Evolutionary conservation across 2,888 invertebrate species (phyloP), one percentile per base, ranked within the genome.

Genomic region (Drosophila sordidula): DNA sequence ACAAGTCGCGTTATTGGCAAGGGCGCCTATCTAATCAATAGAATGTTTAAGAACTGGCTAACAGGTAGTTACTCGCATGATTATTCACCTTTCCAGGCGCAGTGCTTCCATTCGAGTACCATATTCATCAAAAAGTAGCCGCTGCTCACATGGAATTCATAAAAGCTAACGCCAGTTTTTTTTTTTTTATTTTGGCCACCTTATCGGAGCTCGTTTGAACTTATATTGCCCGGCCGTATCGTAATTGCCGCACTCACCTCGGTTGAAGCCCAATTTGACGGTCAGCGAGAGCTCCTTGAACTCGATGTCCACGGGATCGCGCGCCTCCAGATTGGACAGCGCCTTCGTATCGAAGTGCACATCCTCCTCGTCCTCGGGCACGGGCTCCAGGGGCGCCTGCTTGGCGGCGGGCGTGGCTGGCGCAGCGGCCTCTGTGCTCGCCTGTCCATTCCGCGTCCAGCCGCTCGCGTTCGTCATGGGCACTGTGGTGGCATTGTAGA

Each of bases 221-320:
- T 68, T 73, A 75, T 87, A 87, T 78, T 62, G 62, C 46, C 45
- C 29, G 22, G 22, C 34, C 41, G 58, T 65, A 62, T 51, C 47
- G 39, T 72, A 73, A 75, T 64, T 50, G 44, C 18, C 18, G 11
- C 6, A 89, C 93, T 92, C 91, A 96, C 96, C 96, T 94, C 95
- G 95, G 87, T 94, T 94, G 38, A 95, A 94, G 75, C 96, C 96
- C 64, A 95, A 92, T 38, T 94, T 94, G 16, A 96, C 96, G 0
- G 94, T 95, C 87, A 95, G 96, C 0, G 94, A 94, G 71, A 97
- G 93, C 87, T 96, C 94, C 65, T 95, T 95, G 91, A 97, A 97
- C 75, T 94, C 93, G 70, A 97, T 94, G 88, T 96, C 96, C 36
- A 96, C 93, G 1, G 94, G 93, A 12, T 94, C 93, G 46, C 93